Percentiles rank a stretch among this genome's conserved stretches.
Evolutionary conservation across 2,113 vertebrate genomes (phyloP).

Genomic region (Lagopus muta): DNA sequence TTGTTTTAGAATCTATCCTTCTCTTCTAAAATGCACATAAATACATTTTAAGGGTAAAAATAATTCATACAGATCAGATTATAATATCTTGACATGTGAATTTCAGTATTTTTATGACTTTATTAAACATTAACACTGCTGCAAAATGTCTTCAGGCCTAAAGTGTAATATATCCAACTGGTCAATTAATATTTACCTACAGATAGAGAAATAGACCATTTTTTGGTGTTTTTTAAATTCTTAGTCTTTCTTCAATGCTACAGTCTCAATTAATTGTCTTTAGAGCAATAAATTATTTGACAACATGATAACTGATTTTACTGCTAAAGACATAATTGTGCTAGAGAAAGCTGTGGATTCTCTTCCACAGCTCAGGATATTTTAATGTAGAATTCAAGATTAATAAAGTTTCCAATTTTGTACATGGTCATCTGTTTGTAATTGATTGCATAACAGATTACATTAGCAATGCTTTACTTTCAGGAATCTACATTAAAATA

Average conservation of each 20-base stretch:
- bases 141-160: not conserved
- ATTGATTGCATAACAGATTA: not conserved
- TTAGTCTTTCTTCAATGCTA: not conserved
- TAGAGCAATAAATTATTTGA: not conserved
- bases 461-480: not conserved
- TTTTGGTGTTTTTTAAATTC: not conserved
- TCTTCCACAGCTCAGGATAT: not conserved
- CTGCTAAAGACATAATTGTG: not conserved
- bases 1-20: not conserved
- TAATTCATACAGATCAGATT: not conserved
- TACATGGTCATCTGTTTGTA: not conserved
- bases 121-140: not conserved
- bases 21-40: not conserved
- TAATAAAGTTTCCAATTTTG: not conserved
- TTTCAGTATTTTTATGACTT: not conserved
- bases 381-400: not conserved
- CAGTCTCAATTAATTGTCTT: not conserved
- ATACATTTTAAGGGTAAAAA: not conserved
- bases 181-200: not conserved
- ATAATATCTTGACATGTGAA: not conserved
- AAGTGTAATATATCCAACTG: accelerated
- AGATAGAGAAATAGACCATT: not conserved
- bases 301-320: not conserved
- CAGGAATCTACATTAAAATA: not conserved
- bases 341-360: not conserved